Evolutionary conservation across 2,797 vertebrate genomes (phyloP).

Genomic region (Hypotaenidia okinawae): DNA sequence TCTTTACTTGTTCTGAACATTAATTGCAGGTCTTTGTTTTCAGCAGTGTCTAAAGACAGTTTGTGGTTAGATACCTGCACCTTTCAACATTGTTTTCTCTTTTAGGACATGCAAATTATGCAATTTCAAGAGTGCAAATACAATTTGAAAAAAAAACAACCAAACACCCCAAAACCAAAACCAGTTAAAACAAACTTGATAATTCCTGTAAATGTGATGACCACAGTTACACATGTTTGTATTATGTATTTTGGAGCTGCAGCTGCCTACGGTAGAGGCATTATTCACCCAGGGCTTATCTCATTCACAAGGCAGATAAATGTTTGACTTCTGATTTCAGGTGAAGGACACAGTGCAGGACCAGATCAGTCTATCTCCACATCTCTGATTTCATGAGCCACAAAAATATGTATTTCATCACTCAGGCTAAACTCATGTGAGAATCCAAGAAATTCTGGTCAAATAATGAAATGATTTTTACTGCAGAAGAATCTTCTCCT

Average conservation of each 20-base stretch:
- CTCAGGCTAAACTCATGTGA: neutral
- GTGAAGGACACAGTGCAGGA: conserved; percentile 15
- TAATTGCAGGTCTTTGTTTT: neutral
- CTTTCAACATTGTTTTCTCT: neutral
- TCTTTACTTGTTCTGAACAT: neutral
- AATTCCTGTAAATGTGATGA: neutral
- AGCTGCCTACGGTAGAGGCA: neutral
- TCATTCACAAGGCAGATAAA: neutral
- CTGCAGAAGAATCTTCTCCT: neutral
- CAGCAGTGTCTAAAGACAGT: neutral
- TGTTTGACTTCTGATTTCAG: conserved; percentile 35
- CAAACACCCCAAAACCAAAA: neutral
- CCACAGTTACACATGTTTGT: neutral
- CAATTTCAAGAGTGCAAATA: neutral
- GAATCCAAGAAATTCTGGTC: neutral
- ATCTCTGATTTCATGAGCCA: conserved; percentile 2
- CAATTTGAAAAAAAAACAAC: neutral
- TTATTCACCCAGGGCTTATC: conserved; percentile 48
- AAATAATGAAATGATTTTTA: neutral
- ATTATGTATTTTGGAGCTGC: neutral
- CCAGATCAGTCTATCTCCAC: neutral
- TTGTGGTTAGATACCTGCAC: neutral
- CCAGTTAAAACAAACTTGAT: neutral
- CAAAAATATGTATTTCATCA: neutral
- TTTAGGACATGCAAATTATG: neutral